Percentiles rank a stretch among this genome's conserved stretches.
Conservation (phyloP, 2,113 vertebrate species). For the Zosterops pallidus region DNA sequence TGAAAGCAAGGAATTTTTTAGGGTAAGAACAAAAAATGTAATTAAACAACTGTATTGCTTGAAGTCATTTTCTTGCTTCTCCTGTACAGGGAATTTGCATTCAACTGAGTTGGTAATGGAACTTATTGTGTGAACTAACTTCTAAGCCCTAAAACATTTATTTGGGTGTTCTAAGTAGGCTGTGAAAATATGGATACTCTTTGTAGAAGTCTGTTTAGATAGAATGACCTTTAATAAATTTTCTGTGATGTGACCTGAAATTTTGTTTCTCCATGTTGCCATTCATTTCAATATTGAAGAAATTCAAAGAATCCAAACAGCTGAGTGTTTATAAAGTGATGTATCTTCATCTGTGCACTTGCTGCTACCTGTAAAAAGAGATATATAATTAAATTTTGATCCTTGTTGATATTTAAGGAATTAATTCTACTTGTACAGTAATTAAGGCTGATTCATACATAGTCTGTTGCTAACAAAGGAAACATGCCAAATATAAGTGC, state of each 20-base stretch:
- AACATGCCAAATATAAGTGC: not conserved
- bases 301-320: not conserved
- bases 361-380: not conserved
- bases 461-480: not conserved
- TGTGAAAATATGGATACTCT: not conserved
- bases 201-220: not conserved
- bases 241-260: not conserved
- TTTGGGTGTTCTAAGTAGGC: not conserved
- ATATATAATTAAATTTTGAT: not conserved
- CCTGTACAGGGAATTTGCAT: rapidly evolving
- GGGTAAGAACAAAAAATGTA: not conserved
- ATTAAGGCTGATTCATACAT: not conserved
- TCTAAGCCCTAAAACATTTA: not conserved
- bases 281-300: not conserved
- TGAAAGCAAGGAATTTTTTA: not conserved
- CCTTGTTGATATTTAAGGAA: not conserved
- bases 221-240: not conserved
- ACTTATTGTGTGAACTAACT: not conserved
- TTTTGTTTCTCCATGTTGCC: not conserved
- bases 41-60: not conserved
- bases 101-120: not conserved
- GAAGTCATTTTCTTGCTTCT: not conserved
- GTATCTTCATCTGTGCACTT: not conserved
- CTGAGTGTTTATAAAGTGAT: not conserved
- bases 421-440: not conserved